Conservation (phyloP, 2,113 vertebrate genomes). For the Pollimyrus isidori region DNA sequence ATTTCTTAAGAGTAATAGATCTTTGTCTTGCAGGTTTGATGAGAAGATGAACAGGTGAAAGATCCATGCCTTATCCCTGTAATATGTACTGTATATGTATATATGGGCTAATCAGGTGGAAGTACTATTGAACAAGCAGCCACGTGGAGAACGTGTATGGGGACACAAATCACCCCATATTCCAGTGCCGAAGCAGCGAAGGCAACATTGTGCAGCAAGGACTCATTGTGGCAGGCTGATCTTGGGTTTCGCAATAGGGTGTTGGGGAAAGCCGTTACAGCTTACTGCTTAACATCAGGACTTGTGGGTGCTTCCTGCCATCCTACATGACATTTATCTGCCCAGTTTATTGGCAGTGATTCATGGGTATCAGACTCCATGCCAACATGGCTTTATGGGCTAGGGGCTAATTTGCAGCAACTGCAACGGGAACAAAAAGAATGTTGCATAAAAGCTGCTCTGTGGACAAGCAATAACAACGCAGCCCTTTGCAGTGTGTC, state of each 20-base stretch:
- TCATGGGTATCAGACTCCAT: neutral
- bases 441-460: neutral
- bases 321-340: neutral
- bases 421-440: neutral
- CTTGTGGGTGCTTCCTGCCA: neutral
- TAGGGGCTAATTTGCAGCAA: neutral
- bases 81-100: constrained; percentile 10
- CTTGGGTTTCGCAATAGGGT: neutral
- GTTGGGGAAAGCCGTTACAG: neutral
- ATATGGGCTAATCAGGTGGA: neutral
- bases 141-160: neutral
- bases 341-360: neutral
- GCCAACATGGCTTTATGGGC: neutral
- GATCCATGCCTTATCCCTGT: neutral
- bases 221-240: neutral
- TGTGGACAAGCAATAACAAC: neutral
- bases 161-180: neutral
- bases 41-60: constrained; percentile 42
- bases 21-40: constrained; percentile 46
- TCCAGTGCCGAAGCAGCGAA: neutral
- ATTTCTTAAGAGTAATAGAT: neutral
- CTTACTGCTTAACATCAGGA: neutral
- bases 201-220: neutral
- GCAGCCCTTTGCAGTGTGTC: neutral
- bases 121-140: neutral